Evolutionary conservation across 2,888 invertebrate genomes (phyloP), one percentile per base, ranked within the genome.

Genomic region (Chalcis sispes): DNA sequence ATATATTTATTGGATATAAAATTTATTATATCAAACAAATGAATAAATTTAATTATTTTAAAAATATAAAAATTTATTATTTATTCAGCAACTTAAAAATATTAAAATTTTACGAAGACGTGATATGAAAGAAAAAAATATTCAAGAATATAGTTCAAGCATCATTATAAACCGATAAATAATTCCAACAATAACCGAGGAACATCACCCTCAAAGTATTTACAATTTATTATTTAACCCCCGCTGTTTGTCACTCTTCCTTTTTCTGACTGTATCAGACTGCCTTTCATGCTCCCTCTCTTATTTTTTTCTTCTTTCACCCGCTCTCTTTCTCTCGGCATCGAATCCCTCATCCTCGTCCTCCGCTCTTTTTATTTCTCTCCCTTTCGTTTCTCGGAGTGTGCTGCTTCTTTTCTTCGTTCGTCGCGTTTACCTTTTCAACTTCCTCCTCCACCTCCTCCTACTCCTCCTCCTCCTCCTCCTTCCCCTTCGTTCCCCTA

Each of bases 171-270:
- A 67, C 59, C 42, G 46, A 71, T 75, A 75, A 75, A 75, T 71
- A 70, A 75, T 59, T 36, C 32, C 36, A 48, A 67, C 73, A 73
- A 73, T 73, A 36, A 59, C 18, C 56, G 5, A 42, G 40, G 36
- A 20, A 48, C 52, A 25, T 61, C 54, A 2, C 50, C 62, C 52
- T 71, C 20, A 58, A 46, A 65, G 73, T 61, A 74, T 70, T 69
- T 58, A 64, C 74, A 75, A 75, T 75, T 75, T 76, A 76, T 76
- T 72, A 67, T 72, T 58, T 50, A 72, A 72, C 66, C 67, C 72
- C 72, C 52, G 72, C 77, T 77, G 77, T 72, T 72, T 69, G 69
- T 67, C 64, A 69, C 72, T 77, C 72, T 42, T 77, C 58, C 40
- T 77, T 69, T 69, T 71, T 25, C 54, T 65, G 32, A 23, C 72